Conservation (phyloP, 1,140 invertebrate genomes). For the Drosophila littoralis region DNA sequence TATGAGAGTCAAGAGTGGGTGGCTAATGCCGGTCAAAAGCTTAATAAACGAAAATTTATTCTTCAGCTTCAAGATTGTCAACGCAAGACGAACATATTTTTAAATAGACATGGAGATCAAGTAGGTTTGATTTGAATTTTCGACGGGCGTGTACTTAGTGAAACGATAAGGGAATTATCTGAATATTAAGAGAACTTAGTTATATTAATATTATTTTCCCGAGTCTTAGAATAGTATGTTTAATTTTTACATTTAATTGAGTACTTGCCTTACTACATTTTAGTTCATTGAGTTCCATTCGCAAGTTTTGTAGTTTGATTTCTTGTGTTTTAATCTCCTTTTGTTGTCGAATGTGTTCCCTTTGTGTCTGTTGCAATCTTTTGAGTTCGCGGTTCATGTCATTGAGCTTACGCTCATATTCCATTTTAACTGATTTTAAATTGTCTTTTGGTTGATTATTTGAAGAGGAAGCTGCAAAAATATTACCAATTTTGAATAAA, state of each 20-base stretch:
- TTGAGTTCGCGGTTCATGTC: constrained; percentile 95
- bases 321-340: constrained; percentile 93
- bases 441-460: constrained; percentile 88
- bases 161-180: no score
- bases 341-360: constrained; percentile 94
- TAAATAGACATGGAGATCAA: no score
- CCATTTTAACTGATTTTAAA: constrained; percentile 93
- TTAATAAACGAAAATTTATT: no score
- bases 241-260: neutral
- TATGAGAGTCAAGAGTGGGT: no score
- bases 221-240: neutral
- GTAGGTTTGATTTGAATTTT: no score
- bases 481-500: neutral
- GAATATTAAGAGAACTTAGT: no score
- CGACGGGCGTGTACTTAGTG: no score
- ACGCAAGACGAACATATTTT: no score
- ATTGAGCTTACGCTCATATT: constrained; percentile 94
- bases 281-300: constrained; percentile 93
- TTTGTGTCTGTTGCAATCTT: constrained; percentile 94
- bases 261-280: constrained; percentile 91
- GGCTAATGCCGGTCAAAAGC: no score
- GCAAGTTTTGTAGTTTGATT: constrained; percentile 91
- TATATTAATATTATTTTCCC: no score
- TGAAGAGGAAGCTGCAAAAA: constrained; percentile 41
- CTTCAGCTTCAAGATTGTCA: no score